Base-by-base conservation (phyloP, 2,797 vertebrate genomes). In the Tauraco hartlaubi region DNA sequence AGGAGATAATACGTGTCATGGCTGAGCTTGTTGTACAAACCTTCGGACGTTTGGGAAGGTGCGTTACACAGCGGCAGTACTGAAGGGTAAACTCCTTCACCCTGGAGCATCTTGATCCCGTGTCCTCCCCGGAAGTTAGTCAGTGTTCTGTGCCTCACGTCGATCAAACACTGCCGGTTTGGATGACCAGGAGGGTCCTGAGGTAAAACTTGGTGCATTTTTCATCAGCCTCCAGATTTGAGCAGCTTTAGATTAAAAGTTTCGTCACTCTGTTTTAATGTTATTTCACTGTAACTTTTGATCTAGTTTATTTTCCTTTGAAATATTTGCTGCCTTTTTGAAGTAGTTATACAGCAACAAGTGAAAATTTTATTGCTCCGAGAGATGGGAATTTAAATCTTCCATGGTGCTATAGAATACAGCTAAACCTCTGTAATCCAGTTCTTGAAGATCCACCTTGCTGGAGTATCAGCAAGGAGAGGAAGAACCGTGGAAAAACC, bases 11-110 rank as follows among this genome's bases (percentile, higher is more conserved):
- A 1, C 26, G 23, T 49, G 59, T 31, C 39, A 1, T 1, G 25
- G 68, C 77, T 52, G 68, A 37, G 62, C 58, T 31, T 23, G 6
- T 6, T 23, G 63, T 26, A 7, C n/a, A 66, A 49, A 8, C 64
- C 41, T 28, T 9, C 3, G 25, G 66, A 4, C 2, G 1, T 18
- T 12, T 7, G 37, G 37, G 76, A 31, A 15, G 51, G 48, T 26
- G 37, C 2, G 0, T 37, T 46, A 17, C 1, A 19, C 5, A 5
- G 37, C 29, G 54, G 23, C 33, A 14, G 1, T 14, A 21, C 3
- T 5, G 5, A 31, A 20, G 55, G 58, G 35, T 19, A 15, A 20
- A 22, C 20, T 28, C 72, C 55, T 68, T 29, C 51, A 17, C 54
- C 26, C 29, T 64, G 0, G 0, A 12, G 64, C 29, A 4, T 16